phyloP scores from a whole-genome alignment of 2,797 vertebrate genomes.

The Anguilla marmorata region DNA sequence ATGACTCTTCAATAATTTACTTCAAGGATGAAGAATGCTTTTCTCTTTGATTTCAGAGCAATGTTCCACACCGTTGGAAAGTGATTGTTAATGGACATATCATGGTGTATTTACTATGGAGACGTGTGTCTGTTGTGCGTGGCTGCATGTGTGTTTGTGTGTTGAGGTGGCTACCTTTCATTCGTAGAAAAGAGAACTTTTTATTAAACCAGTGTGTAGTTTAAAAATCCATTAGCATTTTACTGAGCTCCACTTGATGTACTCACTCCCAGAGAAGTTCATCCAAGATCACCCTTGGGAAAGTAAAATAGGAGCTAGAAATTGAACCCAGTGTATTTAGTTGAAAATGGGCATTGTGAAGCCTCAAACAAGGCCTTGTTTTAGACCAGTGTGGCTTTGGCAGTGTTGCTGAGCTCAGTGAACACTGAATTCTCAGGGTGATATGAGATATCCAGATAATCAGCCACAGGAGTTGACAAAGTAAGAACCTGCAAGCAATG shows the following conservation, averaged over 20 bases:
- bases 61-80: slow-evolving; percentile 31
- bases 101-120: slow-evolving; percentile 56
- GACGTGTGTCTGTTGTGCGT: slow-evolving; percentile 32
- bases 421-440: slow-evolving; percentile 67
- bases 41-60: slow-evolving; percentile 42
- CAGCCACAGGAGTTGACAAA: background rate
- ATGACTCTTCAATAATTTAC: slow-evolving; percentile 46
- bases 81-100: slow-evolving; percentile 50
- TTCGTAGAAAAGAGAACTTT: slow-evolving; percentile 15
- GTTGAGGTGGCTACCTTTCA: slow-evolving; percentile 43
- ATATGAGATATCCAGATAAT: slow-evolving; percentile 48
- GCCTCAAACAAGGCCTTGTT: slow-evolving; percentile 37
- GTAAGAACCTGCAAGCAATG: background rate
- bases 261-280: slow-evolving; percentile 42
- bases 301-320: slow-evolving; percentile 38
- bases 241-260: slow-evolving; percentile 7
- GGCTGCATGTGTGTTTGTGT: slow-evolving; percentile 41
- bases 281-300: slow-evolving; percentile 35
- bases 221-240: background rate
- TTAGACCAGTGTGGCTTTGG: slow-evolving; percentile 3
- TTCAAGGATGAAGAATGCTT: slow-evolving; percentile 54
- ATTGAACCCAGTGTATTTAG: slow-evolving; percentile 38
- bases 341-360: slow-evolving; percentile 32
- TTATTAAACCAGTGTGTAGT: no score
- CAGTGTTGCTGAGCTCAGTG: slow-evolving; percentile 47